Conservation (phyloP, 2,113 vertebrate genomes). For the Oxygymnocypris stewartii region DNA sequence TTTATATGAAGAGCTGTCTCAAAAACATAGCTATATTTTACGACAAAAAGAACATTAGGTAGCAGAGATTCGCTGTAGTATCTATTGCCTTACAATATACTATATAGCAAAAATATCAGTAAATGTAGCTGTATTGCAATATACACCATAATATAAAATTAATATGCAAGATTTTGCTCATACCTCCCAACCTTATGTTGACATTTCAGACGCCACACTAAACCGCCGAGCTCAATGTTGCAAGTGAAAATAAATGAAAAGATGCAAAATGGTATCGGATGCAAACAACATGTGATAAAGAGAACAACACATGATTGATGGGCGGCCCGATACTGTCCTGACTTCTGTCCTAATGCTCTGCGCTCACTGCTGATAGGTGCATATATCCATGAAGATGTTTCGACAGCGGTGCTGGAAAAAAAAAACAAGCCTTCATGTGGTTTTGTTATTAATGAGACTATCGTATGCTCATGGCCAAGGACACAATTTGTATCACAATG, state of each 20-base stretch:
- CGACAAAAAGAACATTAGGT: no score
- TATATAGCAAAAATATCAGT: no score
- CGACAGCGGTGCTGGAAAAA: slow-evolving; percentile 65
- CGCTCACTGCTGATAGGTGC: slow-evolving; percentile 74
- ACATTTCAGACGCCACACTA: not conserved
- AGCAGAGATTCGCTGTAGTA: no score
- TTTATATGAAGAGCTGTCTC: no score
- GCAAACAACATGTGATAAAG: slow-evolving; percentile 64
- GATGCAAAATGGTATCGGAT: slow-evolving; percentile 61
- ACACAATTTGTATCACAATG: slow-evolving; percentile 82
- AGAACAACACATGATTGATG: slow-evolving; percentile 73
- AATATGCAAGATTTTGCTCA: not conserved
- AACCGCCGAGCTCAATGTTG: slow-evolving; percentile 21
- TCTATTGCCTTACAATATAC: no score
- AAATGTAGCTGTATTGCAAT: not conserved
- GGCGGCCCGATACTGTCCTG: slow-evolving; percentile 65
- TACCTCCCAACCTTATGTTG: not conserved
- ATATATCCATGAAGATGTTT: slow-evolving; percentile 70
- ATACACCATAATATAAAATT: not conserved
- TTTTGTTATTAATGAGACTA: slow-evolving; percentile 81
- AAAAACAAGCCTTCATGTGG: slow-evolving; percentile 74
- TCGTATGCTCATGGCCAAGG: slow-evolving; percentile 81
- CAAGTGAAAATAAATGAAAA: slow-evolving; percentile 44
- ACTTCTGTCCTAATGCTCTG: slow-evolving; percentile 73
- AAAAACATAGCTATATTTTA: no score